Evolutionary conservation across 2,113 vertebrate genomes (phyloP), one percentile per base, ranked within the genome.

Genomic region (Calyptomena viridis): DNA sequence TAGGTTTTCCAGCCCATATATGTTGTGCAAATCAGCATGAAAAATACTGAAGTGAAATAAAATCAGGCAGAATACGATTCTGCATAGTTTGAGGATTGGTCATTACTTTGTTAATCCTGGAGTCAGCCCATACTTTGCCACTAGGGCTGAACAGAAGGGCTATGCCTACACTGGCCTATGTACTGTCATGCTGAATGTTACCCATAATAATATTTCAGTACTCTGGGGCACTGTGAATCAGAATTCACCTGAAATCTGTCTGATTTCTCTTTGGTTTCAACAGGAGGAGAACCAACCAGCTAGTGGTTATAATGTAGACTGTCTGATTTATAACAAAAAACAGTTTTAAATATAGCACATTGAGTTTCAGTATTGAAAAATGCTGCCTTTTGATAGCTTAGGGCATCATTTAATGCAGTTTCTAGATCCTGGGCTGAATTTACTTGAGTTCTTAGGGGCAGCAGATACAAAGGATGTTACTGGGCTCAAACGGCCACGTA

Each of bases 161-260:
- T 85, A 0, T 81, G 3, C 31, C 40, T 93, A 2, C 42, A 8
- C 10, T 58, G 50, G 15, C 17, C 16, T 72, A 0, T 17, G 30
- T 80, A 22, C 18, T 62, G 31, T 67, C 23, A 13, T 56, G 30
- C 33, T 67, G 17, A n/a, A 0, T 52, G 30, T 68, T 85, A 19
- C 5, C 39, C 33, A 10, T 28, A 42, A 9, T 31, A 35, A 42
- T 84, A 82, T 72, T 71, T 50, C 19, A 12, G 3, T 75, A 30
- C 13, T 76, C 15, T 23, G 63, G 13, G 74, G 39, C 31, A 56
- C 10, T 76, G 40, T 39, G 31, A 68, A 72, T 86, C 50, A 86
- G 76, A 88, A 73, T 85, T 60, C 24, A 63, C 3, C 23, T 87
- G 52, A 59, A 85, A 49, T 87, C 37, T 71, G 15, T 64, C 40